Conservation (phyloP, 23 tunicate genomes). For the Diplosoma virens region DNA sequence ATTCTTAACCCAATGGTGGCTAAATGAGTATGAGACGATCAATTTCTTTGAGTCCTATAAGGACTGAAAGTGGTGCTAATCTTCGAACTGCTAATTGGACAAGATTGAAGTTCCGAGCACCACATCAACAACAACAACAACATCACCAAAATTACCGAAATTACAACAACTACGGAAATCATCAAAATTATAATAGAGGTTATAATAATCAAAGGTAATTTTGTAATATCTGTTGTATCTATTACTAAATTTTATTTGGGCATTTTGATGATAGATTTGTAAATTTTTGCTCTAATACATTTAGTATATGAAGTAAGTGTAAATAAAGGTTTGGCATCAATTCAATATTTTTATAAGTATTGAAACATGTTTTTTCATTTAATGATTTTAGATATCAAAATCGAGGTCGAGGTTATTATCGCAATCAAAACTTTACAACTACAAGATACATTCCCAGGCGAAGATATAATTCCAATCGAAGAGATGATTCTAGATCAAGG, state of each 20-base stretch:
- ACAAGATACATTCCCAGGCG: constrained; percentile 31
- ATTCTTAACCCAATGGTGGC: too few relatives aligned
- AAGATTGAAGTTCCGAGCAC: constrained; percentile 43
- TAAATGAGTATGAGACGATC: constrained; percentile 33
- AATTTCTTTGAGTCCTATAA: constrained; percentile 74
- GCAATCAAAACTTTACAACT: constrained; percentile 19
- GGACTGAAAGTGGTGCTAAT: constrained; percentile 87
- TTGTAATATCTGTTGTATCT: background rate
- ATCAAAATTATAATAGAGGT: constrained; percentile 20
- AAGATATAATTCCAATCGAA: constrained; percentile 33
- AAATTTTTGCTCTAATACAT: too few relatives aligned
- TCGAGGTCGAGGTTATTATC: constrained; percentile 57
- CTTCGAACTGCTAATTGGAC: constrained; percentile 64
- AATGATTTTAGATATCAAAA: constrained; percentile 54
- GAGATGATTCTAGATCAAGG: constrained; percentile 44
- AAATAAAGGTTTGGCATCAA: too few relatives aligned
- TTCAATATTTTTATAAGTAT: too few relatives aligned
- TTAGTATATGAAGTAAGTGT: too few relatives aligned
- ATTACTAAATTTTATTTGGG: too few relatives aligned
- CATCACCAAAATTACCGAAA: constrained; percentile 4
- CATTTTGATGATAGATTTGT: too few relatives aligned
- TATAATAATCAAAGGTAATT: constrained; percentile 32
- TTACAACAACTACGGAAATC: constrained; percentile 8
- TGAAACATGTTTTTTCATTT: too few relatives aligned
- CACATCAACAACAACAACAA: constrained; percentile 25